phyloP scores from a whole-genome alignment of 2,797 vertebrate species.

The Crocidura indochinensis region DNA sequence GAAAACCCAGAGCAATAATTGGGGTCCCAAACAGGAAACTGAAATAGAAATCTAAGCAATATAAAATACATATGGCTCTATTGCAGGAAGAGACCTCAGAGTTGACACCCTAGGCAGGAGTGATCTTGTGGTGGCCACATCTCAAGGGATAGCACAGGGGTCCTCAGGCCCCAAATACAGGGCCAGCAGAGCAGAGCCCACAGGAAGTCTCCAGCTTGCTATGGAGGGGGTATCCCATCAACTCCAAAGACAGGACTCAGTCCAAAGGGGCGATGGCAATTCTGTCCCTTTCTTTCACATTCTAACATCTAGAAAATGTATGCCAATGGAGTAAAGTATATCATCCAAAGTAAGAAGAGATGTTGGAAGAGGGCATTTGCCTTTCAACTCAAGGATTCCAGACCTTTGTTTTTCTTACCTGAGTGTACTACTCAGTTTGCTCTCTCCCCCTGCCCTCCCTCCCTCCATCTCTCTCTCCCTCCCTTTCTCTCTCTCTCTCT shows the following conservation, averaged over 20 bases:
- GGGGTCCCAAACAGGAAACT: background rate
- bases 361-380: background rate
- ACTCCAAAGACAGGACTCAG: slow-evolving; percentile 1
- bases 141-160: background rate
- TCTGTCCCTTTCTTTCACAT: background rate
- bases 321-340: background rate
- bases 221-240: background rate
- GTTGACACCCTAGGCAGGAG: background rate
- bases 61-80: background rate
- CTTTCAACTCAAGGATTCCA: slow-evolving; percentile 15
- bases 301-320: background rate
- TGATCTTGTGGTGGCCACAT: background rate
- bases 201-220: background rate
- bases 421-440: background rate
- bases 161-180: background rate
- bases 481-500: too few species aligned
- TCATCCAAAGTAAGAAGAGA: background rate
- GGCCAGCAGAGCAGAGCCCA: background rate
- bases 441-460: too few species aligned
- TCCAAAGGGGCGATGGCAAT: background rate
- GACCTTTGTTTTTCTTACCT: background rate
- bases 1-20: background rate
- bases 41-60: background rate
- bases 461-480: too few species aligned
- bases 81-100: background rate